A percentile compares a stretch with the other conserved stretches of the same genome.
Conservation (phyloP, 2,888 invertebrate genomes). For the Ormyrus nitidulus region DNA sequence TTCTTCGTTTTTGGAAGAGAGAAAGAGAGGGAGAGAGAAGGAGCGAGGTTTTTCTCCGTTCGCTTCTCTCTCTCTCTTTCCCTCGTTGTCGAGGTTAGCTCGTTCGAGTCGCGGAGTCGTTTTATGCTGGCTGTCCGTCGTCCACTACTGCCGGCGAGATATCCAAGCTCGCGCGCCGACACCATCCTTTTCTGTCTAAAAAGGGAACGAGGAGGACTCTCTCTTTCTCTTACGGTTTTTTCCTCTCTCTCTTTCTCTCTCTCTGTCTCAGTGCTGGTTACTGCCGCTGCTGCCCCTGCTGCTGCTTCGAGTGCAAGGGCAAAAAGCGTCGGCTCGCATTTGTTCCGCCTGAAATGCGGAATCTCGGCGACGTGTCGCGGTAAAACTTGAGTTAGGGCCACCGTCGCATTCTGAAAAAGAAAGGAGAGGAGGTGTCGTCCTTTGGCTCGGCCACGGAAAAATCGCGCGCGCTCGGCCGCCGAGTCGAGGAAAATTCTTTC, state of each 20-base stretch:
- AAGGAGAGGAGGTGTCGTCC: background rate
- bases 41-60: background rate
- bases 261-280: background rate
- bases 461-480: no score
- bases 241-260: background rate
- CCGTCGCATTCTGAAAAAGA: background rate
- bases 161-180: slow-evolving; percentile 18
- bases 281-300: no score
- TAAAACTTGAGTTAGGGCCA: slow-evolving; percentile 11
- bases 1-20: background rate
- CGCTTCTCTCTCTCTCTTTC: slow-evolving; percentile 2
- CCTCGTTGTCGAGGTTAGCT: background rate
- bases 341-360: slow-evolving; percentile 50
- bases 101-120: background rate
- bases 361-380: slow-evolving; percentile 49
- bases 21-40: no score
- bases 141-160: background rate
- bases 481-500: no score
- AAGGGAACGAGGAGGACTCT: background rate
- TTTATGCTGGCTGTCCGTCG: no score
- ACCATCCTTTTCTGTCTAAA: slow-evolving; percentile 24
- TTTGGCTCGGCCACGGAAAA: background rate
- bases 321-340: slow-evolving; percentile 51
- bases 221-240: background rate
- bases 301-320: background rate